Evolutionary conservation across 2,797 vertebrate genomes (phyloP).

Genomic region (Myotis daubentonii): DNA sequence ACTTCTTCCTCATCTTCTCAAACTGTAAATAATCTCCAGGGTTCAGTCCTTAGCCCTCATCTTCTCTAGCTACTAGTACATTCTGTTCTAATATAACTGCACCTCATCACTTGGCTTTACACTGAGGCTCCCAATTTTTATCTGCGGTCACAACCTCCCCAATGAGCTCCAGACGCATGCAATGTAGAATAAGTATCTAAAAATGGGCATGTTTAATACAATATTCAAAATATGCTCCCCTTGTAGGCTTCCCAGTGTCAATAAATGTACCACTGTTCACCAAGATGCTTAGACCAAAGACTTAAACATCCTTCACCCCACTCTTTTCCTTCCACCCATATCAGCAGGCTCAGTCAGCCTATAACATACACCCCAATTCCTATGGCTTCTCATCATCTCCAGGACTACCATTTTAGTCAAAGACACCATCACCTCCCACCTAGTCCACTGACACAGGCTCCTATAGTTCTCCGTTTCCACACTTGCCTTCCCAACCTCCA

Average conservation of each 20-base stretch:
- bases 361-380: background rate
- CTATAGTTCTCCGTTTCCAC: background rate
- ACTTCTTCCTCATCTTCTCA: background rate
- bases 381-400: background rate
- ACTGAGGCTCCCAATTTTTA: background rate
- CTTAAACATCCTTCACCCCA: background rate
- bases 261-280: background rate
- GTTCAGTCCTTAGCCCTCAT: background rate
- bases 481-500: background rate
- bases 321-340: background rate
- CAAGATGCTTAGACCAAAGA: background rate
- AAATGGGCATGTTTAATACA: background rate
- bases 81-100: background rate
- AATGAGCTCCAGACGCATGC: background rate
- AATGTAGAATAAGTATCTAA: background rate
- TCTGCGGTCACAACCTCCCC: background rate
- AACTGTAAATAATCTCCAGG: background rate
- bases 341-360: background rate
- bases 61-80: background rate
- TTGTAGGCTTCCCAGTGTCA: background rate
- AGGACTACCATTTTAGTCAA: background rate
- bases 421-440: background rate
- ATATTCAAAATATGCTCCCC: background rate
- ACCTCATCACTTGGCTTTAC: background rate
- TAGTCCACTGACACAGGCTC: background rate